A percentile compares a stretch with the other conserved stretches of the same genome.
phyloP scores from a whole-genome alignment of 2,797 vertebrate genomes.

The Melanotaenia maccullochi region DNA sequence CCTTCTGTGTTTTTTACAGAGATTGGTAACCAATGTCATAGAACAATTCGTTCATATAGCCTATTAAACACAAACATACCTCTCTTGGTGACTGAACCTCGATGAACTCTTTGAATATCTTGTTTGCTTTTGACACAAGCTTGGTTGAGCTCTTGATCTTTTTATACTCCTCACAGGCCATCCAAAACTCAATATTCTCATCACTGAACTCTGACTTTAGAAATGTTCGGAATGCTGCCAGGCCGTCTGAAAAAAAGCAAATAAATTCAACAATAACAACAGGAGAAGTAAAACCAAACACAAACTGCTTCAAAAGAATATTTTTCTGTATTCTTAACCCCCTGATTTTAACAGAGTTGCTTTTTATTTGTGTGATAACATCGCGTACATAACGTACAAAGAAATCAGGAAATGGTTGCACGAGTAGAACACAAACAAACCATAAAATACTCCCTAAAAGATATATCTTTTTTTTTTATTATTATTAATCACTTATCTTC shows the following conservation, averaged over 20 bases:
- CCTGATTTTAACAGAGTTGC: not conserved
- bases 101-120: constrained; percentile 94
- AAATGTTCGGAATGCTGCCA: constrained; percentile 91
- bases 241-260: constrained; percentile 82
- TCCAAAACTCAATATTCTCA: constrained; percentile 98
- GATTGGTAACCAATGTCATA: not conserved
- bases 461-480: not conserved
- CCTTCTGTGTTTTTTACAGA: no score
- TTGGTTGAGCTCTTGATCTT: constrained; percentile 89
- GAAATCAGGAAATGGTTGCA: constrained; percentile 38
- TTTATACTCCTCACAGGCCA: constrained; percentile 95
- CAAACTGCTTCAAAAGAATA: not conserved
- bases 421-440: constrained; percentile 53
- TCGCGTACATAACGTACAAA: constrained; percentile 11
- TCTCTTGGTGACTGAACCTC: constrained; percentile 91
- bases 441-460: constrained; percentile 34
- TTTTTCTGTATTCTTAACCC: not conserved
- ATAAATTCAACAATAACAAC: constrained; percentile 6
- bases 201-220: constrained; percentile 96
- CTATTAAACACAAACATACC: constrained; percentile 73
- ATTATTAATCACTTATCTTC: not conserved
- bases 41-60: not conserved
- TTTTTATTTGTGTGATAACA: constrained; percentile 4
- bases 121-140: constrained; percentile 88
- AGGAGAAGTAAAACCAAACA: not conserved